Conservation (phyloP, 37 sponge, comb jelly and placozoan species). For the Chondrilla cf. caribensis region DNA sequence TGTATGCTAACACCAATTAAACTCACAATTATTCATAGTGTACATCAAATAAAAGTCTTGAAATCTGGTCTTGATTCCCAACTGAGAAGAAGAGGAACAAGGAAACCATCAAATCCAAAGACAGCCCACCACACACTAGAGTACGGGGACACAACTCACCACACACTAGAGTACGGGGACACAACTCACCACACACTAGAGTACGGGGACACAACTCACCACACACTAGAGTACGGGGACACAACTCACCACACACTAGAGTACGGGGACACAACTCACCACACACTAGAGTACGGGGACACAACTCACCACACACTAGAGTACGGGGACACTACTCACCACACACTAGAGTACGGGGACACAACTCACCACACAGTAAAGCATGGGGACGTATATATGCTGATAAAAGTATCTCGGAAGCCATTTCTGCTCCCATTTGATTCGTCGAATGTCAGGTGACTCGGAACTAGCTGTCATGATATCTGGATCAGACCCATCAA, state of each 20-base stretch:
- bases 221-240: constrained; percentile 87
- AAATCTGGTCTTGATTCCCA: constrained; percentile 84
- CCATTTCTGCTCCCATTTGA: constrained; percentile 86
- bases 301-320: constrained; percentile 90
- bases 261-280: constrained; percentile 86
- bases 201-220: constrained; percentile 86
- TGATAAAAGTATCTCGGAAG: constrained; percentile 88
- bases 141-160: constrained; percentile 81
- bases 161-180: constrained; percentile 87
- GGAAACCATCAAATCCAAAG: not conserved
- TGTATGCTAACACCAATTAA: not conserved
- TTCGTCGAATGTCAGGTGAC: constrained; percentile 83
- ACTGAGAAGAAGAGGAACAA: constrained; percentile 24
- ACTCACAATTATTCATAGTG: constrained; percentile 58
- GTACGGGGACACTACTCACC: constrained; percentile 76
- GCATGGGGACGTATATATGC: constrained; percentile 85
- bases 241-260: constrained; percentile 90
- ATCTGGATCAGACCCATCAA: constrained; percentile 92
- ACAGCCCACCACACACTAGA: constrained; percentile 72
- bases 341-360: constrained; percentile 87
- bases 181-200: constrained; percentile 90
- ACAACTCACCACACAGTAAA: constrained; percentile 87
- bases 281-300: constrained; percentile 87
- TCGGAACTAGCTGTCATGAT: constrained; percentile 72
- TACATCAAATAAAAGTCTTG: constrained; percentile 81